phyloP scores from a whole-genome alignment of 2,888 invertebrate genomes.

The Pedicia rivosa region DNA sequence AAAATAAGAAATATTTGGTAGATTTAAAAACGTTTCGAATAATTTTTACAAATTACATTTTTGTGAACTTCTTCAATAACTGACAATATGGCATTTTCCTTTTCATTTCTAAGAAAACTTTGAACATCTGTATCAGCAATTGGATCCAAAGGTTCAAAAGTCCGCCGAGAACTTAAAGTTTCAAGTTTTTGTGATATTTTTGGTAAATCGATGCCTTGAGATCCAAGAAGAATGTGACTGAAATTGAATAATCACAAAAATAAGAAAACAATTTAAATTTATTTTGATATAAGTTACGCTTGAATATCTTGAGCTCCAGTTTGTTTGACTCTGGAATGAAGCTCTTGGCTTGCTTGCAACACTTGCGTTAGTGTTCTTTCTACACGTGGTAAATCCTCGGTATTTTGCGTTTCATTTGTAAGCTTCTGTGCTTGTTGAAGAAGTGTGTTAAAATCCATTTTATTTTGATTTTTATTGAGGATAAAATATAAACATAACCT shows the following conservation, averaged over 20 bases:
- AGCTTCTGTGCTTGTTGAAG: constrained; percentile 85
- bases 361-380: constrained; percentile 85
- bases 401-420: constrained; percentile 73
- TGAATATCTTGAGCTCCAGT: constrained; percentile 71
- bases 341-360: constrained; percentile 74
- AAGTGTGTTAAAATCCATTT: constrained; percentile 66
- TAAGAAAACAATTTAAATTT: neutral
- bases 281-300: constrained; percentile 6
- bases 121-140: constrained; percentile 82
- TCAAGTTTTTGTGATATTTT: constrained; percentile 84
- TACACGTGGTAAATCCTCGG: constrained; percentile 68
- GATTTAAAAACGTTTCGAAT: neutral
- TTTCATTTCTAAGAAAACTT: constrained; percentile 80
- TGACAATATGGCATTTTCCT: constrained; percentile 82
- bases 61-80: constrained; percentile 81
- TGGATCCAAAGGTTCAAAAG: constrained; percentile 82
- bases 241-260: constrained; percentile 14
- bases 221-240: constrained; percentile 78
- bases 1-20: constrained; percentile 14
- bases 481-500: too few species aligned
- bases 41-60: constrained; percentile 40
- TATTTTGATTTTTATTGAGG: too few species aligned
- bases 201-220: constrained; percentile 86
- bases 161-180: constrained; percentile 66
- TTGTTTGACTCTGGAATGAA: constrained; percentile 75